Conservation (phyloP, 1,140 invertebrate species). For the Aethina tumida region DNA sequence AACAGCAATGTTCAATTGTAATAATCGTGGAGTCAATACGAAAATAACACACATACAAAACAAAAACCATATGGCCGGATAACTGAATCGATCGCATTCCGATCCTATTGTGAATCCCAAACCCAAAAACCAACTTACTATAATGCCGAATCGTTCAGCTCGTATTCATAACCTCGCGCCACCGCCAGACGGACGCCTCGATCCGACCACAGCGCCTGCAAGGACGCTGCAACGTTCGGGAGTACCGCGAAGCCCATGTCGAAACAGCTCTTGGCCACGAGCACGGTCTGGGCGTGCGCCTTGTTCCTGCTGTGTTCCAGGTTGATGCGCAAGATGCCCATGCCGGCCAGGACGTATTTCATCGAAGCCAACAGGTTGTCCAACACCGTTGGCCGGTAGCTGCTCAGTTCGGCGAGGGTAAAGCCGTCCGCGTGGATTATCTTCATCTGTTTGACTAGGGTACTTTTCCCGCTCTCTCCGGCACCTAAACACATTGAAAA, state of each 20-base stretch:
- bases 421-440: constrained; percentile 71
- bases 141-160: constrained; percentile 66
- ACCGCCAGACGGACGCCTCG: constrained; percentile 51
- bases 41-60: too few species aligned
- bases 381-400: constrained; percentile 51
- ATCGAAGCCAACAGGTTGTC: constrained; percentile 58
- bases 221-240: constrained; percentile 38
- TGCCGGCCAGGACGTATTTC: constrained; percentile 58
- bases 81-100: constrained; percentile 1
- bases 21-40: too few species aligned
- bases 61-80: not conserved
- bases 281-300: constrained; percentile 41
- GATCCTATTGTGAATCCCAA: constrained; percentile 21
- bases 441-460: constrained; percentile 63
- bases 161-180: constrained; percentile 59
- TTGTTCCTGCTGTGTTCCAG: constrained; percentile 50
- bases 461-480: constrained; percentile 60
- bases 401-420: constrained; percentile 53
- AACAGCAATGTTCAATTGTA: too few species aligned
- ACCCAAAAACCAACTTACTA: constrained; percentile 43
- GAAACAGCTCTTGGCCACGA: constrained; percentile 40
- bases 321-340: constrained; percentile 55
- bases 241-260: constrained; percentile 42
- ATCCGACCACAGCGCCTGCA: constrained; percentile 46
- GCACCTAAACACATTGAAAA: constrained; percentile 43